Percentiles rank a stretch among this genome's conserved stretches.
These are phyloP conservation scores for Amiota mariae DNA, from an alignment of 2,888 invertebrate genomes.

Conservation along the genomic window DNA sequence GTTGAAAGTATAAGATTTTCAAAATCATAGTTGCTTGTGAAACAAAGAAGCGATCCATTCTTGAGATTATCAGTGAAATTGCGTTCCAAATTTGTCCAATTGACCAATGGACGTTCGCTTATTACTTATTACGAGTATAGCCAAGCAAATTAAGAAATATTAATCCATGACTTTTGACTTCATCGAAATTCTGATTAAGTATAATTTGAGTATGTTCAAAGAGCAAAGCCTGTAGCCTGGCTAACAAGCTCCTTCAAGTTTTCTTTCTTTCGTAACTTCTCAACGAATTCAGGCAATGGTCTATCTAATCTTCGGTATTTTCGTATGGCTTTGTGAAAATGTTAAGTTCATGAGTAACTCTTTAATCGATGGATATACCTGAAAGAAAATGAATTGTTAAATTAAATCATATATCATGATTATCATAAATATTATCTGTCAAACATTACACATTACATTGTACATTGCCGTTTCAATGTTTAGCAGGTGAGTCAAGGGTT, in stretches of 20 bases:
- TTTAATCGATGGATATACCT: constrained; percentile 75
- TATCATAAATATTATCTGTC: too few relatives aligned
- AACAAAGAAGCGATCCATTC: constrained; percentile 77
- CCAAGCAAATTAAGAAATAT: constrained; percentile 61
- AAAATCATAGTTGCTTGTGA: constrained; percentile 13
- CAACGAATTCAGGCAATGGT: constrained; percentile 77
- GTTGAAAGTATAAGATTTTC: constrained; percentile 73
- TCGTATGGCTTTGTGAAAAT: constrained; percentile 74
- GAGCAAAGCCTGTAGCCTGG: constrained; percentile 35
- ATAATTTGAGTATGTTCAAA: constrained; percentile 61
- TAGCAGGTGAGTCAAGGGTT: too few relatives aligned
- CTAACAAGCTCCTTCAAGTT: constrained; percentile 33
- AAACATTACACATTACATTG: too few relatives aligned
- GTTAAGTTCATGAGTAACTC: constrained; percentile 63
- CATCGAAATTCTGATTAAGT: constrained; percentile 57
- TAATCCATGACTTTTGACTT: constrained; percentile 58
- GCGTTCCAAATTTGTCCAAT: not conserved
- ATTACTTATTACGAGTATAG: constrained; percentile 26
- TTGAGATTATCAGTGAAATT: constrained; percentile 54
- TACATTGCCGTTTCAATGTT: too few relatives aligned
- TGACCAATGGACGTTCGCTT: not conserved
- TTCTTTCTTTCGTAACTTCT: constrained; percentile 36
- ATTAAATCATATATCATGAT: too few relatives aligned
- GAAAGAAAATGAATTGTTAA: not conserved
- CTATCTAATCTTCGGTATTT: constrained; percentile 80